phyloP scores from a whole-genome alignment of 2,113 vertebrate species.

The Paradisaea rubra region DNA sequence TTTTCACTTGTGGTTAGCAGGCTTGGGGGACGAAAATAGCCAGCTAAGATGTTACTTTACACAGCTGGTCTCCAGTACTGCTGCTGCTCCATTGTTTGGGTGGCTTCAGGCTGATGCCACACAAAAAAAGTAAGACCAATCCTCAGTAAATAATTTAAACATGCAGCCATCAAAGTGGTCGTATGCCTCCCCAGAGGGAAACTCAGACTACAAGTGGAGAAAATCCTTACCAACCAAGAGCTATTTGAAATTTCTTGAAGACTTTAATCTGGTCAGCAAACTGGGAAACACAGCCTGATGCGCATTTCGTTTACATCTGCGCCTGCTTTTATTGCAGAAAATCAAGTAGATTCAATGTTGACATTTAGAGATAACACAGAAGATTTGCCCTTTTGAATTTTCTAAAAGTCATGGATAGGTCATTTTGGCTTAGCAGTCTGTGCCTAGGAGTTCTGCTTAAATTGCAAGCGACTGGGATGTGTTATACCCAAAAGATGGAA shows the following conservation, averaged over 20 bases:
- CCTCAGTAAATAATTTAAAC: slow-evolving; percentile 22
- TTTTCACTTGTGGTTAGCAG: neutral
- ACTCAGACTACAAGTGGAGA: neutral
- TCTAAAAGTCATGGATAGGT: slow-evolving; percentile 12
- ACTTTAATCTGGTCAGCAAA: neutral
- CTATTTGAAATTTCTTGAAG: neutral
- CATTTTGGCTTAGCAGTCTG: neutral
- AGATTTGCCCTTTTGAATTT: slow-evolving; percentile 18
- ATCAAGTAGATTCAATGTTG: slow-evolving; percentile 28
- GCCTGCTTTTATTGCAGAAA: neutral
- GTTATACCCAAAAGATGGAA: neutral
- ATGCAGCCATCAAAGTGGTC: neutral
- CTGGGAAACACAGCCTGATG: neutral
- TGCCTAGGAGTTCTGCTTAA: neutral
- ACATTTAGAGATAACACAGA: slow-evolving; percentile 12
- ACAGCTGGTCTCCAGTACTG: neutral
- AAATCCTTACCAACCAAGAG: neutral
- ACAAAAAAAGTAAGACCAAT: neutral
- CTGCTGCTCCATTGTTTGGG: neutral
- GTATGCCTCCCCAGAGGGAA: neutral
- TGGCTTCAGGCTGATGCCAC: neutral
- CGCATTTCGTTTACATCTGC: neutral
- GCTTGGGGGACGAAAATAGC: neutral
- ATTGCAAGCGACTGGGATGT: neutral
- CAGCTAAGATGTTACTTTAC: neutral